Evolutionary conservation across 1,140 invertebrate genomes (phyloP).

Genomic region (Elysia chlorotica): DNA sequence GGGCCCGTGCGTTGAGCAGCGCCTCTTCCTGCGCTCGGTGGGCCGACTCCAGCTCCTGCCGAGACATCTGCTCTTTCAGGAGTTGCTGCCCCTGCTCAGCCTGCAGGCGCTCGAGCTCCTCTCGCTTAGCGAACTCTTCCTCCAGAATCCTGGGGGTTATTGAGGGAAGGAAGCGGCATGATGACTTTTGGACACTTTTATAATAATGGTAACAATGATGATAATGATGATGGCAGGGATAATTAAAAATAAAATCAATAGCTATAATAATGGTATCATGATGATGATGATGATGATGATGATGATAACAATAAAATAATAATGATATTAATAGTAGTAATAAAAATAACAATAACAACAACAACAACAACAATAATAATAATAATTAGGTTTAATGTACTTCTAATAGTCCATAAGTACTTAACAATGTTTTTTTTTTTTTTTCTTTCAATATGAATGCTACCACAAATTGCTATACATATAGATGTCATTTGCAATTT

Average conservation of each 20-base stretch:
- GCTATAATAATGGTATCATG: too few species aligned
- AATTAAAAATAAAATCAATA: too few species aligned
- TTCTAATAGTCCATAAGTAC: too few species aligned
- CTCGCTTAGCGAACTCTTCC: constrained; percentile 82
- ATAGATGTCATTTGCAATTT: too few species aligned
- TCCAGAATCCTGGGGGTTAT: constrained; percentile 69
- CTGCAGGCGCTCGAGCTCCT: constrained; percentile 78
- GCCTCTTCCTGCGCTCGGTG: constrained; percentile 71
- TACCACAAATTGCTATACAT: too few species aligned
- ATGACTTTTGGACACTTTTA: neutral
- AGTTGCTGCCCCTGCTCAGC: constrained; percentile 75
- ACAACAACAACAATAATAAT: neutral
- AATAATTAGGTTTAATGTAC: neutral
- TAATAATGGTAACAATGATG: neutral
- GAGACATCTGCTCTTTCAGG: constrained; percentile 71
- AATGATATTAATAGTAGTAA: neutral
- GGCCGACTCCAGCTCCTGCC: constrained; percentile 72
- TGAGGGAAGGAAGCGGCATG: neutral
- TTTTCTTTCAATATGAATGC: too few species aligned
- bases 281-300: too few species aligned
- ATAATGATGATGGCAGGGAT: too few species aligned
- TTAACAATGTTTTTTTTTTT: too few species aligned
- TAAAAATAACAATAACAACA: neutral
- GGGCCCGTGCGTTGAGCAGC: constrained; percentile 70
- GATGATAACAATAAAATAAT: neutral